Evolutionary conservation across 2,113 vertebrate species (phyloP), one percentile per base, ranked within the genome.

Genomic region (Catharus minimus): DNA sequence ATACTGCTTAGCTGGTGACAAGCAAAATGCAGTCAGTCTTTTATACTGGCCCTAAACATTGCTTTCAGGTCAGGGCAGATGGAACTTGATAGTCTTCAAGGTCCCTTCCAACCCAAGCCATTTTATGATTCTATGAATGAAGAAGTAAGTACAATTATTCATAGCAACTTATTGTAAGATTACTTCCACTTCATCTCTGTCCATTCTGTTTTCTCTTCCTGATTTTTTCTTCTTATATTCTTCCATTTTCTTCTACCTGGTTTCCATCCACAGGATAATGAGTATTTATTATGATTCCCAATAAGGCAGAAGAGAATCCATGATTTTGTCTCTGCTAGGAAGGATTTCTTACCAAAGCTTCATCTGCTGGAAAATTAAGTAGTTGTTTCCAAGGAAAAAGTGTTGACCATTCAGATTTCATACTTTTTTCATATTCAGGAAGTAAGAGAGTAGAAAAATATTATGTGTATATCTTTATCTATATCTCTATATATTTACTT

Each of bases 1-100:
- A 58, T 65, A 65, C 47, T 82, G 89, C 79, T 88, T 90, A 93
- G 73, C 66, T 92, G 87, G 49, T 94, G 92, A 91, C 55, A 66
- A 88, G 60, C 28, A 95, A 96, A 72, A 68, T 49, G 22, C 41
- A 68, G n/a, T 28, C 64, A 77, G 46, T 61, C 90, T 88, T 84
- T 80, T 58, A 41, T 38, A 56, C 30, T 39, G 44, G 14, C 10
- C 18, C 11, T 36, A 47, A 43, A 55, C 52, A 7, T 46, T 82
- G 14, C 44, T 44, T 11, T 52, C 38, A 82, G 60, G 6, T 24
- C 52, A 12, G 0, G 14, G 7, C 1, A 0, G 10, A 28, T n/a
- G 8, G 7, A 58, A 52, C 13, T 28, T 20, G 23, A 17, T 39
- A 15, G 15, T 18, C 38, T 57, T 46, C 52, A 58, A 44, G 43